Conservation (phyloP, 1,140 invertebrate genomes). For the Euglossa dilemma region DNA sequence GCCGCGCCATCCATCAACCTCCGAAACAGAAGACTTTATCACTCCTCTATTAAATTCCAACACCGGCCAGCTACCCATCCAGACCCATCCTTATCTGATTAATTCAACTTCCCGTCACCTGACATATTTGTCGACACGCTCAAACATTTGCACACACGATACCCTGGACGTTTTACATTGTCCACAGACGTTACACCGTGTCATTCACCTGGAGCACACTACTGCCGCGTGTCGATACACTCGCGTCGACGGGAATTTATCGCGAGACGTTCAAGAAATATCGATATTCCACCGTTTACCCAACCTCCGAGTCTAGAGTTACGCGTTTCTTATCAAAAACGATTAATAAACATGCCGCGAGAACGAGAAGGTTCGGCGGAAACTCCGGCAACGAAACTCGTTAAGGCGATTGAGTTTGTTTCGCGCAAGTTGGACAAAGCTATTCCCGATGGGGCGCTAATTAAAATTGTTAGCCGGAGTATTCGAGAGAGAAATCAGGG, state of each 20-base stretch:
- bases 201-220: neutral
- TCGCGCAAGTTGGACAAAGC: neutral
- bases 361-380: neutral
- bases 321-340: neutral
- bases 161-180: neutral
- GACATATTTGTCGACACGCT: neutral
- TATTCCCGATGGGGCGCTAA: neutral
- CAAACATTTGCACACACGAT: neutral
- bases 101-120: neutral
- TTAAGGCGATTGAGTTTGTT: neutral
- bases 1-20: neutral
- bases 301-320: no score
- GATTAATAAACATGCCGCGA: slow-evolving; percentile 23
- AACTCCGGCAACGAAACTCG: neutral
- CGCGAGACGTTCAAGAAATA: neutral
- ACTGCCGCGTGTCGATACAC: neutral
- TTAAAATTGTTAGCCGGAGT: neutral
- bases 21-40: neutral
- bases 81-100: neutral
- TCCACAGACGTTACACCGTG: neutral
- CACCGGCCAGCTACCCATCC: neutral
- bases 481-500: neutral
- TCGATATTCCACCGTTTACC: no score
- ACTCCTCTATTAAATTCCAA: neutral
- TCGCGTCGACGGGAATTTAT: neutral